These are phyloP conservation scores for Polydrusus cervinus DNA, from an alignment of 2,888 invertebrate genomes.

Conservation along the genomic window DNA sequence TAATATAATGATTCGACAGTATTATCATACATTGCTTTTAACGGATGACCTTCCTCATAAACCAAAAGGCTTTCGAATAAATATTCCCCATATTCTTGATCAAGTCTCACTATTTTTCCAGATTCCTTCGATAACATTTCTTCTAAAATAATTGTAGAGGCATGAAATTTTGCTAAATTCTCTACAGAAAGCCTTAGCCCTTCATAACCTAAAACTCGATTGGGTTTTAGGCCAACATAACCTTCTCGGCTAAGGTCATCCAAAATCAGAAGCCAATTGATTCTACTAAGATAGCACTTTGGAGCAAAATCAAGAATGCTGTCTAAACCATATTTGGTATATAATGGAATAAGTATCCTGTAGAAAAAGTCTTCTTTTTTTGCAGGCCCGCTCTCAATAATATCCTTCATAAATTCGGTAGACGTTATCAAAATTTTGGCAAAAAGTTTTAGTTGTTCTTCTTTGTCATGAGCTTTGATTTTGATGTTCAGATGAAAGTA, in stretches of 20 bases:
- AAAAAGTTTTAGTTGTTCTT: constrained; percentile 28
- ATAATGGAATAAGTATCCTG: constrained; percentile 64
- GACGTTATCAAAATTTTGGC: constrained; percentile 36
- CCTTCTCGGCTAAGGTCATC: constrained; percentile 65
- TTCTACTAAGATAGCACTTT: constrained; percentile 65
- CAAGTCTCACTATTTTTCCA: constrained; percentile 57
- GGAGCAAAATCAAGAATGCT: constrained; percentile 62
- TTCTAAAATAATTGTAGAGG: constrained; percentile 65
- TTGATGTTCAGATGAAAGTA: constrained; percentile 60
- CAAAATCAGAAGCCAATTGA: constrained; percentile 66
- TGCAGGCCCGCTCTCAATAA: constrained; percentile 54
- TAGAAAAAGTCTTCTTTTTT: constrained; percentile 68
- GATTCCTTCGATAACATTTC: constrained; percentile 56
- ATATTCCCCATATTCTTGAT: constrained; percentile 61
- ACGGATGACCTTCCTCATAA: not conserved
- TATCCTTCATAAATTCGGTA: constrained; percentile 51
- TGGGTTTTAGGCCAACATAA: constrained; percentile 46
- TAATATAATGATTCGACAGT: constrained; percentile 21
- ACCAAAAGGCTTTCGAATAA: constrained; percentile 47
- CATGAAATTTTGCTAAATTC: constrained; percentile 64
- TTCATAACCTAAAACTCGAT: constrained; percentile 53
- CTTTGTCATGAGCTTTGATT: not conserved
- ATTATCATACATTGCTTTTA: constrained; percentile 3
- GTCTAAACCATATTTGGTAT: constrained; percentile 62
- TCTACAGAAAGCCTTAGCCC: constrained; percentile 57